Conservation (phyloP, 2,797 vertebrate species). For the Oreortyx pictus region DNA sequence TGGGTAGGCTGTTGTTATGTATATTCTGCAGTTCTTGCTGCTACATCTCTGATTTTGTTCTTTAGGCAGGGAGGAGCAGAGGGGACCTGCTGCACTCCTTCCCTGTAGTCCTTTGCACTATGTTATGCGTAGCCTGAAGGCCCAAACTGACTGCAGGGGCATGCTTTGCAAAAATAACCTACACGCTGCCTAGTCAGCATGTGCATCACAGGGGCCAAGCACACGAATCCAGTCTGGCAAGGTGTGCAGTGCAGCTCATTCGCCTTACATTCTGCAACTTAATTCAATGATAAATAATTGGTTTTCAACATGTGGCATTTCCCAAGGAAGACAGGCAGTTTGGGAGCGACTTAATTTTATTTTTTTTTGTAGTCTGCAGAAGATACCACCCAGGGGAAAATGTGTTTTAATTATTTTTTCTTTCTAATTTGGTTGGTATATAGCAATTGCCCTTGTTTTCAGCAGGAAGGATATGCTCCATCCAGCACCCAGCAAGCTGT, state of each 20-base stretch:
- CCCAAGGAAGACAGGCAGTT: not conserved
- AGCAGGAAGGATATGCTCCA: not conserved
- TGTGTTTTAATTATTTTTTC: conserved; percentile 14
- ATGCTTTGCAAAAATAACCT: not conserved
- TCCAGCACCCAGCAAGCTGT: not conserved
- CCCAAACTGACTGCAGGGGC: not conserved
- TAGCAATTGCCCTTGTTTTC: not conserved
- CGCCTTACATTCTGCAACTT: not conserved
- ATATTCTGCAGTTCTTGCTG: not conserved
- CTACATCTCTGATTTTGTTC: not conserved
- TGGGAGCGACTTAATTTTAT: not conserved
- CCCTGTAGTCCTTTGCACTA: not conserved
- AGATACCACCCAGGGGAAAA: not conserved
- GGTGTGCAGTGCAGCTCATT: not conserved
- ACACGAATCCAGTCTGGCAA: accelerated
- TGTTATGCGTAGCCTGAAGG: not conserved
- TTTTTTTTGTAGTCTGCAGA: not conserved
- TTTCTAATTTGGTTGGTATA: not conserved
- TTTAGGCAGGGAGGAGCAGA: not conserved
- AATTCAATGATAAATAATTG: not conserved
- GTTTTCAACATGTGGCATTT: not conserved
- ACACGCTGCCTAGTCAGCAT: not conserved
- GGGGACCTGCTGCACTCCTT: not conserved
- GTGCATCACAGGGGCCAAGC: not conserved
- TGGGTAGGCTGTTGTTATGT: not conserved